Conservation (phyloP, 1,140 invertebrate genomes). For the Araneus ventricosus region DNA sequence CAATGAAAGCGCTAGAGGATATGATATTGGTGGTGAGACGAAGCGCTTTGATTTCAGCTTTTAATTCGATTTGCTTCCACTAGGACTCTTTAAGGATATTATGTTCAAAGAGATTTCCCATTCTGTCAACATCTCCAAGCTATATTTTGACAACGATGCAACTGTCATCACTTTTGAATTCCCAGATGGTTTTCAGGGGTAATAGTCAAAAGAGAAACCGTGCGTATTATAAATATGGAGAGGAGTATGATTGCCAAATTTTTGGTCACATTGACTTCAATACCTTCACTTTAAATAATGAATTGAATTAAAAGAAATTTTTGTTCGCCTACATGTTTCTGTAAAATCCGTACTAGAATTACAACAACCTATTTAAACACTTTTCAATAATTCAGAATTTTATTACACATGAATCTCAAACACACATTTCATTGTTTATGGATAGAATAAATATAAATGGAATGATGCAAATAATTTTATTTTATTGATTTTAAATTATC, state of each 20-base stretch:
- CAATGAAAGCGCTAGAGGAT: background rate
- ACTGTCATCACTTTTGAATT: background rate
- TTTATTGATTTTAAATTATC: too few relatives aligned
- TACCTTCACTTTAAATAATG: too few relatives aligned
- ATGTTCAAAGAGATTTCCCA: conserved; percentile 44
- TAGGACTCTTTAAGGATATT: conserved; percentile 4
- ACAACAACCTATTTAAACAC: too few relatives aligned
- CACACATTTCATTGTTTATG: too few relatives aligned
- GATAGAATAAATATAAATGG: too few relatives aligned
- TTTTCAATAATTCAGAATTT: too few relatives aligned
- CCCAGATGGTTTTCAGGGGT: background rate
- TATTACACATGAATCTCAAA: too few relatives aligned
- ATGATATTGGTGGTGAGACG: background rate
- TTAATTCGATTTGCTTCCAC: background rate
- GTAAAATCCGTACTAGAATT: too few relatives aligned
- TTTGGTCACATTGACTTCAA: background rate
- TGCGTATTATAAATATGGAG: background rate
- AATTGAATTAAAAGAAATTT: too few relatives aligned
- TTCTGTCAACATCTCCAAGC: conserved; percentile 6
- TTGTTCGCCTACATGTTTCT: too few relatives aligned
- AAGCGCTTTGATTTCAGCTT: background rate
- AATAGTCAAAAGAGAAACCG: background rate
- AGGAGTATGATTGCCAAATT: background rate
- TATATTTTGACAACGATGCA: background rate
- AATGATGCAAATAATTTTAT: too few relatives aligned